Base-by-base conservation (phyloP, 2,113 vertebrate genomes). In the Peromyscus maniculatus region DNA sequence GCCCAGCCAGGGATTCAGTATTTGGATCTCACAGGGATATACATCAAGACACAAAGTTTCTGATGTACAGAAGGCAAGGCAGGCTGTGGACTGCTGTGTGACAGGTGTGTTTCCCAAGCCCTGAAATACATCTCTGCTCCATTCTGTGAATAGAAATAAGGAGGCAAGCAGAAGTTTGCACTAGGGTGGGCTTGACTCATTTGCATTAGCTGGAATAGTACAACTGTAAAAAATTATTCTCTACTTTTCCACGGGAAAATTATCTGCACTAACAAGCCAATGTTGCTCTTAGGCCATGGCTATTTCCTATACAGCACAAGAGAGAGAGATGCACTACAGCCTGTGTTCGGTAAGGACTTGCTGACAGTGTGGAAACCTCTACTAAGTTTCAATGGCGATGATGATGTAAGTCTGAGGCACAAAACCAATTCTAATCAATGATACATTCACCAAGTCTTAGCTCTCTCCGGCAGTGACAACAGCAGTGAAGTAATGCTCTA, bases 301-400 rank as follows among this genome's bases (percentile, higher is more conserved):
- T 24, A 4, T 57, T n/a, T 39, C 46, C 55, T 78, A 49, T 1
- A 83, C 16, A 59, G 28, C 36, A 57, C 0, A 4, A 26, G 82
- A 62, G 24, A 28, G 39, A 80, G 57, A 64, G 5, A 26, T 3
- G 36, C 0, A 9, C 28, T 0, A 1, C 59, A 0, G 0, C 4
- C 74, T 28, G 9, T 11, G 7, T 5, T 43, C 13, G 17, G 17
- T 36, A 9, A 78, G 69, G 15, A 49, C 21, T 49, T 28, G 21
- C 7, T 3, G 5, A 43, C 0, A 5, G 46, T 0, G 1, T 1
- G 3, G 82, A 43, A 43, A 9, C 36, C 52, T 55, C 79, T 57
- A 3, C 2, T 7, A 67, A 71, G 52, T 39, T 67, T 62, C 57
- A 69, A 16, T 8, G 13, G 36, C 39, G 93, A 95, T 57, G 46